Evolutionary conservation across 2,888 invertebrate genomes (phyloP).

Genomic region (Rhagium mordax): DNA sequence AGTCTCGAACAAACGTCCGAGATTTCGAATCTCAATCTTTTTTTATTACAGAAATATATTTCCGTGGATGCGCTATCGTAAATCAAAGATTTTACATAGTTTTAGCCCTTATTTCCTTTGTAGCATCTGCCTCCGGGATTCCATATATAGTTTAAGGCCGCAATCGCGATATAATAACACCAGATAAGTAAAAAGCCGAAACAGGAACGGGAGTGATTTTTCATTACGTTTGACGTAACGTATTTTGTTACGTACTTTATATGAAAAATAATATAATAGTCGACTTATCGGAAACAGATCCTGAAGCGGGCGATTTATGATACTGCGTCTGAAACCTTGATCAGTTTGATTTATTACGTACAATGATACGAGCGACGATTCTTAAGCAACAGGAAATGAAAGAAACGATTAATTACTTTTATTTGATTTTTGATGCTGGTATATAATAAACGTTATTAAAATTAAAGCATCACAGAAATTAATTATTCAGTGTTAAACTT

Average conservation of each 20-base stretch:
- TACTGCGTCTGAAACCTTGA: background rate
- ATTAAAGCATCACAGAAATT: too few species aligned
- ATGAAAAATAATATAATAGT: background rate
- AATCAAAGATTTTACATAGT: conserved; percentile 24
- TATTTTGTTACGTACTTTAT: background rate
- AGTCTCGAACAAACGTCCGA: conserved; percentile 2
- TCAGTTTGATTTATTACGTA: background rate
- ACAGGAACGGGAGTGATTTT: background rate
- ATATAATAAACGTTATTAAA: too few species aligned
- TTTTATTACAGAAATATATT: conserved; percentile 28
- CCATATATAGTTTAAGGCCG: background rate
- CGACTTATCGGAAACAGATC: background rate
- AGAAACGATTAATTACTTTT: background rate
- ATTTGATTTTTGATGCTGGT: background rate
- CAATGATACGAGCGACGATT: background rate
- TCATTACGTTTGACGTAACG: background rate
- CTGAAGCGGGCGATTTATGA: background rate
- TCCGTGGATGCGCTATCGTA: conserved; percentile 15
- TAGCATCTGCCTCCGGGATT: background rate
- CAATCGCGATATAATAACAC: background rate
- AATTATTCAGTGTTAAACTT: too few species aligned
- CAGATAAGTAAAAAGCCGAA: background rate
- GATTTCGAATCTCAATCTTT: conserved; percentile 24
- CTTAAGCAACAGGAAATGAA: background rate
- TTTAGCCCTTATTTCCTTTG: background rate